A percentile compares a stretch with the other conserved stretches of the same genome.
Conservation (phyloP, 2,888 invertebrate genomes). For the Drosophila falleni region DNA sequence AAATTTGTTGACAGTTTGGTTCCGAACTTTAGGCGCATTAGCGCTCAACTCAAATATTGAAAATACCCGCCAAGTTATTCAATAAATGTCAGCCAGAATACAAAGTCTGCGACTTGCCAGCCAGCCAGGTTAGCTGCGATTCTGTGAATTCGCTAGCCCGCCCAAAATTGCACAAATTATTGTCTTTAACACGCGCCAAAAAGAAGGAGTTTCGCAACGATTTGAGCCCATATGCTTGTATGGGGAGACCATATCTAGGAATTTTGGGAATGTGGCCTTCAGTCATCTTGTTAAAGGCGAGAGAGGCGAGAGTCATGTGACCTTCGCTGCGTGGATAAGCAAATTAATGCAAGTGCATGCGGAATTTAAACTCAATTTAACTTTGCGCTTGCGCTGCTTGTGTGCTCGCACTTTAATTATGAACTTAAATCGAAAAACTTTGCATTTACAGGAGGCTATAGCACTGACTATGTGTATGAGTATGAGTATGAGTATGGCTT, state of each 20-base stretch:
- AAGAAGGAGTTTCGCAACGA: background rate
- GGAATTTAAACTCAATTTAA: constrained; percentile 78
- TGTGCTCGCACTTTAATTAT: constrained; percentile 71
- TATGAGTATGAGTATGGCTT: constrained; percentile 17
- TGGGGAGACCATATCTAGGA: background rate
- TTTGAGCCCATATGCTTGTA: constrained; percentile 3
- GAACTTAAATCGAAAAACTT: constrained; percentile 81
- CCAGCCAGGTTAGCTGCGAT: constrained; percentile 53
- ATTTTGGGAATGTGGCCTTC: constrained; percentile 23
- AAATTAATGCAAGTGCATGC: constrained; percentile 64
- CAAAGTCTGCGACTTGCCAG: constrained; percentile 58
- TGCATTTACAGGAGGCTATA: constrained; percentile 46
- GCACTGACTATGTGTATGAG: constrained; percentile 1
- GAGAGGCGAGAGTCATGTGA: constrained; percentile 42
- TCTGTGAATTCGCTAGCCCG: constrained; percentile 34
- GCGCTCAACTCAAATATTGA: constrained; percentile 73
- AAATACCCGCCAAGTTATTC: constrained; percentile 73
- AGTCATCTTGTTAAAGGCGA: constrained; percentile 25
- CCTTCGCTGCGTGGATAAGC: constrained; percentile 58
- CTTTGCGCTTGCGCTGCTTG: constrained; percentile 45
- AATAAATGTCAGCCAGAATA: constrained; percentile 68
- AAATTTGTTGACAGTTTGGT: constrained; percentile 74
- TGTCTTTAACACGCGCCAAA: constrained; percentile 61
- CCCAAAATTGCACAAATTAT: constrained; percentile 72
- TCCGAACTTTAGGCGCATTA: constrained; percentile 68